phyloP scores from a whole-genome alignment of 2,113 vertebrate genomes.

The Pluvialis apricaria region DNA sequence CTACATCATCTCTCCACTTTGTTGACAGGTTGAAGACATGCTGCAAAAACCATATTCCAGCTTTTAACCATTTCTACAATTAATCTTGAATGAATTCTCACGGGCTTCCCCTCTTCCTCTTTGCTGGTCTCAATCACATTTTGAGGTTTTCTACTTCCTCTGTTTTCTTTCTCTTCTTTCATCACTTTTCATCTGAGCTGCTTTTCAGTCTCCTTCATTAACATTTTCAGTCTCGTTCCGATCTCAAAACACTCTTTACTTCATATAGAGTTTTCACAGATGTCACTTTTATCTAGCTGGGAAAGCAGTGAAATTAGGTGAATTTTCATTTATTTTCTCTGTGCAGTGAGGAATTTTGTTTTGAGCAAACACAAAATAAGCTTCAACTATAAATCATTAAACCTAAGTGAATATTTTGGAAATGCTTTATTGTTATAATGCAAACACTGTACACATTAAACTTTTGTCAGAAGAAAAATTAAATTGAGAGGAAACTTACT shows the following conservation, averaged over 20 bases:
- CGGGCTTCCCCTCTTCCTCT: neutral
- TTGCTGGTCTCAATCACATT: neutral
- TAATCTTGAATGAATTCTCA: neutral
- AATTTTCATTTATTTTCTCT: neutral
- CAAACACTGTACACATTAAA: neutral
- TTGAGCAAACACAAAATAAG: neutral
- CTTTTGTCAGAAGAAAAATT: constrained; percentile 6
- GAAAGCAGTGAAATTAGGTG: neutral
- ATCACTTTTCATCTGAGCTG: neutral
- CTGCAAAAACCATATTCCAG: neutral
- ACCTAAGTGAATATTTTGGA: neutral
- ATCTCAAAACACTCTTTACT: neutral
- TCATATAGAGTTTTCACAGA: neutral
- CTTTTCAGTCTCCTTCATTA: neutral
- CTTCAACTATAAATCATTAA: neutral
- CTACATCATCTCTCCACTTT: neutral
- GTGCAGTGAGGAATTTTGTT: neutral
- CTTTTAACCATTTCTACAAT: neutral
- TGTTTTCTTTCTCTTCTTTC: neutral
- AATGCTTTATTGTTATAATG: neutral
- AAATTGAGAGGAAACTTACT: neutral
- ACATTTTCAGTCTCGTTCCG: neutral
- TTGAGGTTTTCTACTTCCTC: neutral
- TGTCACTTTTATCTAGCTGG: neutral
- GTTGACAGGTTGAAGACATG: neutral